Evolutionary conservation across 2,113 vertebrate genomes (phyloP).

Genomic region (Furnarius figulus): DNA sequence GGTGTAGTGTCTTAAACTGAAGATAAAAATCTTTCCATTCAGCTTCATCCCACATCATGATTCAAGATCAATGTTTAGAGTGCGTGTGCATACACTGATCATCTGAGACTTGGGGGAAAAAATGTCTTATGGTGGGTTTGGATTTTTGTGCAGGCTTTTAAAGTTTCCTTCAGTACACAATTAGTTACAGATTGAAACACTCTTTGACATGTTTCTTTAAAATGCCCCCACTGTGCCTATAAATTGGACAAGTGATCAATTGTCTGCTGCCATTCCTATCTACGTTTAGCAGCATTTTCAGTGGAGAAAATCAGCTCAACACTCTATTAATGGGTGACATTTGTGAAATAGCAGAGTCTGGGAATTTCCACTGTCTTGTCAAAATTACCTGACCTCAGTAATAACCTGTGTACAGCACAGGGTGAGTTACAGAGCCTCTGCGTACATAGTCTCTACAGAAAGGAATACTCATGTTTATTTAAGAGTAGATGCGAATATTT

Average conservation of each 20-base stretch:
- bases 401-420: neutral
- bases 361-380: neutral
- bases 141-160: neutral
- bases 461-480: neutral
- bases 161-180: neutral
- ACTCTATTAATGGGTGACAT: neutral
- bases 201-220: neutral
- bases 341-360: neutral
- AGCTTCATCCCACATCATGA: neutral
- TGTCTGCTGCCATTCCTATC: neutral
- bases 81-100: neutral
- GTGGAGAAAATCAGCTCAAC: neutral
- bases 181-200: neutral
- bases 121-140: neutral
- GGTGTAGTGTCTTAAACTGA: neutral
- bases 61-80: neutral
- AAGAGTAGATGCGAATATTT: neutral
- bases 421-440: neutral
- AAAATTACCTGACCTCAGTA: neutral
- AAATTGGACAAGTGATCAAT: neutral
- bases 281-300: neutral
- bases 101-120: neutral
- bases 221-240: neutral
- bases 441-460: neutral
- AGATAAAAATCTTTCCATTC: neutral